Conservation (phyloP, 2,113 vertebrate species). For the Lucifuga dentata region DNA sequence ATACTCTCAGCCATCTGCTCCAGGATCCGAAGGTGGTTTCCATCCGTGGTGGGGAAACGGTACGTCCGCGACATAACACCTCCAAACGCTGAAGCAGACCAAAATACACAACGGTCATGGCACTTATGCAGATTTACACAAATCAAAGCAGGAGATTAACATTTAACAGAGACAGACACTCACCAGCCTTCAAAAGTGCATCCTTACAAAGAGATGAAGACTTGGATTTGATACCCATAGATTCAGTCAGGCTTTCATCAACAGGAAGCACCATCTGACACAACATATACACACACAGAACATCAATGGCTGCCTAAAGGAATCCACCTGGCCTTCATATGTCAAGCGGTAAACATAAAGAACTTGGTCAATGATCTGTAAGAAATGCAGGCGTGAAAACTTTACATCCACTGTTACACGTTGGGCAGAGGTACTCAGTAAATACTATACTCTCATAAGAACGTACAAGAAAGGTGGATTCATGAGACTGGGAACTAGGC, state of each 20-base stretch:
- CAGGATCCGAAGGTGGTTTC: slow-evolving; percentile 95
- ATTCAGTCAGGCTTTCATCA: slow-evolving; percentile 96
- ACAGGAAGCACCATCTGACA: slow-evolving; percentile 94
- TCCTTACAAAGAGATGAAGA: slow-evolving; percentile 96
- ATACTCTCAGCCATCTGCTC: slow-evolving; percentile 98
- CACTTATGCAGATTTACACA: background rate
- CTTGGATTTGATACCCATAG: slow-evolving; percentile 91
- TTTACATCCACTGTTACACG: too few species aligned
- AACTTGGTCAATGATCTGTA: too few species aligned
- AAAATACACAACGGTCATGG: background rate
- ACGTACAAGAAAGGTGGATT: too few species aligned
- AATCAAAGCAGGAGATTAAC: too few species aligned
- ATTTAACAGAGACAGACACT: slow-evolving; percentile 40
- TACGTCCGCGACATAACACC: slow-evolving; percentile 97
- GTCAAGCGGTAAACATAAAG: too few species aligned
- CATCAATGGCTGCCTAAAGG: background rate
- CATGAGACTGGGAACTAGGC: too few species aligned
- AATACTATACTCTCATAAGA: background rate
- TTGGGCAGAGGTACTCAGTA: background rate
- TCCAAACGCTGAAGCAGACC: slow-evolving; percentile 86
- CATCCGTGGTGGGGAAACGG: slow-evolving; percentile 96
- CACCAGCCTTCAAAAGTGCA: slow-evolving; percentile 92
- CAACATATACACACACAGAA: slow-evolving; percentile 8
- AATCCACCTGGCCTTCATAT: background rate
- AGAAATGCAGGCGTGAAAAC: too few species aligned